A percentile compares a stretch with the other conserved stretches of the same genome.
Evolutionary conservation across 2,113 vertebrate species (phyloP).

Genomic region (Meles meles): DNA sequence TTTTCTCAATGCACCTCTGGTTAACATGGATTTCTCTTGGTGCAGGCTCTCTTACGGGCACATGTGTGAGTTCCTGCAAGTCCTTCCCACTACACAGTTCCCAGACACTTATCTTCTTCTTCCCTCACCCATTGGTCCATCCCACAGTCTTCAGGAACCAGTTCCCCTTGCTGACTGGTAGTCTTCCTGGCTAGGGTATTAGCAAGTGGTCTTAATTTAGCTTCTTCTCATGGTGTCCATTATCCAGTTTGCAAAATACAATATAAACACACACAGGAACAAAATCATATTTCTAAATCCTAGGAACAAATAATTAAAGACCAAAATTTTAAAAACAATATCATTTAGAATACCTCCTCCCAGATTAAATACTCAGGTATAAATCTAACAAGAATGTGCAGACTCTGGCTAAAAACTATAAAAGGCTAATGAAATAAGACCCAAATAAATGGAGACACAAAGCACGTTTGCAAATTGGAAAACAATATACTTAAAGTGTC

Average conservation of each 20-base stretch:
- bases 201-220: neutral
- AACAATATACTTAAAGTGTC: neutral
- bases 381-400: neutral
- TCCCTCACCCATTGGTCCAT: neutral
- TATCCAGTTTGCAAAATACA: neutral
- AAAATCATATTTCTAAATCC: conserved; percentile 1
- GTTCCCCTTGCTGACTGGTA: neutral
- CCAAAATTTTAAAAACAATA: neutral
- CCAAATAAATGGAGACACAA: neutral
- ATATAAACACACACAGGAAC: neutral
- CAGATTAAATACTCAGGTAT: neutral
- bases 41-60: neutral
- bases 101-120: neutral
- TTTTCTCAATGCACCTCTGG: neutral
- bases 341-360: neutral
- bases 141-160: neutral
- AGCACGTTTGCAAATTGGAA: neutral
- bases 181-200: neutral
- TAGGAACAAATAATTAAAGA: neutral
- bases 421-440: neutral
- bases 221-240: neutral
- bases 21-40: neutral
- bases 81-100: neutral
- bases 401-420: neutral
- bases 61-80: neutral